A percentile compares a stretch with the other conserved stretches of the same genome.
phyloP scores from a whole-genome alignment of 1,140 invertebrate genomes.

The Eumaeus atala region DNA sequence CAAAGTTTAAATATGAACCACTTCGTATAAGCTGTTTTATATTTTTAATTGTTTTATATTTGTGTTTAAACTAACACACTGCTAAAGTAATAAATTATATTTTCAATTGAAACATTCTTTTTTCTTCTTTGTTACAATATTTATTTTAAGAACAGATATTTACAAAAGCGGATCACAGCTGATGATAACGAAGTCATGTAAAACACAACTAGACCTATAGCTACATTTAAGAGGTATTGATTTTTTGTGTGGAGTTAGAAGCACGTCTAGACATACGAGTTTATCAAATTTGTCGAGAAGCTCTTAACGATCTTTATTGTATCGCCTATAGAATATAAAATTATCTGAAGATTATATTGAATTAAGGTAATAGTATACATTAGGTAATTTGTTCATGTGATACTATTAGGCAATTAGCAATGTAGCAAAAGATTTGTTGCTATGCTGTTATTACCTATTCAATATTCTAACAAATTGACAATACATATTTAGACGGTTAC shows the following conservation, averaged over 20 bases:
- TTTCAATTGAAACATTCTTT: too few species aligned
- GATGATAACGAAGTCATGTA: not conserved
- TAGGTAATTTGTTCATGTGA: not conserved
- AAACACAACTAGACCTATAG: not conserved
- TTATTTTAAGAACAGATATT: too few species aligned
- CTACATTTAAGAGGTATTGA: not conserved
- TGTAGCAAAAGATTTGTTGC: too few species aligned
- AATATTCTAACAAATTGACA: too few species aligned
- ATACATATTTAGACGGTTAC: too few species aligned
- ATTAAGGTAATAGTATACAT: not conserved
- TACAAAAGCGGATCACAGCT: not conserved
- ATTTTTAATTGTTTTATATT: too few species aligned
- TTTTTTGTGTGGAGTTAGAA: not conserved
- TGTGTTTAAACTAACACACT: too few species aligned
- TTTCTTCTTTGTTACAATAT: too few species aligned
- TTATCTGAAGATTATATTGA: not conserved
- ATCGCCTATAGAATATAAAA: not conserved
- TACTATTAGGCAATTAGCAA: not conserved
- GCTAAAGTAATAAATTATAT: too few species aligned
- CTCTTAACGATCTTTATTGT: constrained; percentile 1
- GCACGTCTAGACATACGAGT: not conserved
- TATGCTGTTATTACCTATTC: too few species aligned
- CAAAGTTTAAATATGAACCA: too few species aligned
- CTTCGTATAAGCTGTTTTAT: too few species aligned
- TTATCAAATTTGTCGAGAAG: constrained; percentile 1